These are phyloP conservation scores for Sebastolobus alascanus DNA, from an alignment of 2,797 vertebrate genomes.

Conservation along the genomic window DNA sequence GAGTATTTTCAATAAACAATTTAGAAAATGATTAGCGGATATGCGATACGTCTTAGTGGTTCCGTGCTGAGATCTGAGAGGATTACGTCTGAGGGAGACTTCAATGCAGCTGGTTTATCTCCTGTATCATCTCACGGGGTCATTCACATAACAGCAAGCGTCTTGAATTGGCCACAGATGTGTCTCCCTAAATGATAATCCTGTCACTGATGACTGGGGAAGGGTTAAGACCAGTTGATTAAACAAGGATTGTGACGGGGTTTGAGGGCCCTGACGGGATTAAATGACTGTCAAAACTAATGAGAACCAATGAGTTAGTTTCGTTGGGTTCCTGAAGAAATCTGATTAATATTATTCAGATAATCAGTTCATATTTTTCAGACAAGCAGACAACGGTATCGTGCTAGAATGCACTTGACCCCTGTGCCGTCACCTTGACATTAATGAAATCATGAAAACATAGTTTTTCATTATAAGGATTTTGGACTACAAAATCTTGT, in stretches of 20 bases:
- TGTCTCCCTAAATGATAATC: conserved; percentile 77
- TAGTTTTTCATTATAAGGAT: neutral
- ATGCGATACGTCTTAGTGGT: conserved; percentile 67
- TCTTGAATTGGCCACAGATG: conserved; percentile 80
- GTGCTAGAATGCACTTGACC: conserved; percentile 8
- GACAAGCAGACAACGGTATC: neutral
- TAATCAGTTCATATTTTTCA: conserved; percentile 19
- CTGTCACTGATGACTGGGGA: conserved; percentile 70
- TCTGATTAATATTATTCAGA: conserved; percentile 44
- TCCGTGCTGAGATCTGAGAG: conserved; percentile 63
- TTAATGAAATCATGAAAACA: neutral
- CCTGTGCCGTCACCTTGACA: neutral
- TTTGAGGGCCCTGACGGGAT: conserved; percentile 61
- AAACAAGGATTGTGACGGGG: conserved; percentile 66
- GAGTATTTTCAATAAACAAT: conserved; percentile 74
- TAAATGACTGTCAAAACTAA: conserved; percentile 70
- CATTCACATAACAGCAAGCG: conserved; percentile 64
- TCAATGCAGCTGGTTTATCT: conserved; percentile 73
- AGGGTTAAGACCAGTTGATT: conserved; percentile 71
- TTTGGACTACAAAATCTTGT: neutral
- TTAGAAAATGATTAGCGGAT: conserved; percentile 78
- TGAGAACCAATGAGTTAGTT: conserved; percentile 47
- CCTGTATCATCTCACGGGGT: conserved; percentile 73
- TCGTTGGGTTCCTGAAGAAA: conserved; percentile 19
- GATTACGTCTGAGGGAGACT: conserved; percentile 68